A percentile compares a stretch with the other conserved stretches of the same genome.
Evolutionary conservation across 2,797 vertebrate genomes (phyloP).

Genomic region (Streptopelia turtur): DNA sequence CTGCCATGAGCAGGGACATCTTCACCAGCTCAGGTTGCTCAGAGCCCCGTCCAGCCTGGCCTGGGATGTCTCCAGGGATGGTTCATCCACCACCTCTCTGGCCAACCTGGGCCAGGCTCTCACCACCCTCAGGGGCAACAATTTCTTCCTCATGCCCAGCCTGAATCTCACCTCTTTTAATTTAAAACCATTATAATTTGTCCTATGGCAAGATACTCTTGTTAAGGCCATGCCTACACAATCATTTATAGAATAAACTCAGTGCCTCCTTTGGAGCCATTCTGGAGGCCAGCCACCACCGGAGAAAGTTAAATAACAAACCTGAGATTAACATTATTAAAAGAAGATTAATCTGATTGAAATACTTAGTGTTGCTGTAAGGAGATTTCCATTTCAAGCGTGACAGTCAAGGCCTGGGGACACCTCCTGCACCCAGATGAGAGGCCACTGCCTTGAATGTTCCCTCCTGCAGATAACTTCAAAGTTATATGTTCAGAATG

Average conservation of each 20-base stretch:
- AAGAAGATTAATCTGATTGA: background rate
- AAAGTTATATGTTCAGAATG: background rate
- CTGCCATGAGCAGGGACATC: too few relatives aligned
- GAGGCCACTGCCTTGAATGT: rapidly evolving
- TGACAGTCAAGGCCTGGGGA: too few relatives aligned
- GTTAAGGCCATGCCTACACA: background rate
- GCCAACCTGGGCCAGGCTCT: too few relatives aligned
- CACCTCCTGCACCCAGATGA: too few relatives aligned
- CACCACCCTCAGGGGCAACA: too few relatives aligned
- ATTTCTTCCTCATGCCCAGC: too few relatives aligned
- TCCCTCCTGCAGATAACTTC: background rate
- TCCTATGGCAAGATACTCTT: background rate
- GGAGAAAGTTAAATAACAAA: background rate
- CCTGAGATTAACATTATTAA: background rate
- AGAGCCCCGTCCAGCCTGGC: too few relatives aligned
- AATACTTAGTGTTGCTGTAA: background rate
- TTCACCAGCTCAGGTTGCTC: too few relatives aligned
- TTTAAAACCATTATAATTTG: too few relatives aligned
- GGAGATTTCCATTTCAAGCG: background rate
- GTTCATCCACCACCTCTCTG: too few relatives aligned
- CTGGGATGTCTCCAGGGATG: too few relatives aligned
- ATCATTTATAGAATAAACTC: background rate
- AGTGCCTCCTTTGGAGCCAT: background rate
- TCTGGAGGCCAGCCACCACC: background rate
- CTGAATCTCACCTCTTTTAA: too few relatives aligned